These are phyloP conservation scores for Pelagia noctiluca DNA, from an alignment of 30 jellyfish, hydroid and myxozoan species.

Conservation along the genomic window DNA sequence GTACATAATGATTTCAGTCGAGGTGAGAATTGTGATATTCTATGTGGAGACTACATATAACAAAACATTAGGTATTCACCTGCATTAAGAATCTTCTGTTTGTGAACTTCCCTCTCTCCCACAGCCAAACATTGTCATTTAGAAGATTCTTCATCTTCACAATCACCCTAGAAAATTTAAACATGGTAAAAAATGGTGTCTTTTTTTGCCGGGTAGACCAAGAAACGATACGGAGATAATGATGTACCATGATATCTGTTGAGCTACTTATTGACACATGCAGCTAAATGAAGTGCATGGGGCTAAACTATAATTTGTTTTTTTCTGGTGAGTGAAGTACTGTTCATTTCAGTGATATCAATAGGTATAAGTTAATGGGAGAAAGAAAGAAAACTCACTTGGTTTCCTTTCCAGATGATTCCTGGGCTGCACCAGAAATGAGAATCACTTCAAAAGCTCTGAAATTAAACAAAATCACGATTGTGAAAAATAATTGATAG, in stretches of 20 bases:
- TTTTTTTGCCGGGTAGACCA: not conserved
- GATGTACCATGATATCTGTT: no score
- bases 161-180: slow-evolving; percentile 69
- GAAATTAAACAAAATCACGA: no score
- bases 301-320: no score
- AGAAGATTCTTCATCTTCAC: slow-evolving; percentile 95
- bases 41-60: no score
- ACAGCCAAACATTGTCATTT: slow-evolving; percentile 96
- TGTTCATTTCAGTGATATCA: not conserved
- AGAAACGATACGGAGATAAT: no score
- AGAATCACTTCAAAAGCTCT: slow-evolving; percentile 95
- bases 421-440: slow-evolving; percentile 97
- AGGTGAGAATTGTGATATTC: no score
- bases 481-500: no score
- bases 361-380: not conserved
- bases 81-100: slow-evolving; percentile 94
- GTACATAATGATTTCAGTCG: no score
- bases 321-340: not conserved
- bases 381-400: slow-evolving; percentile 38
- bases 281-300: no score
- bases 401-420: slow-evolving; percentile 91
- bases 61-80: slow-evolving; percentile 26
- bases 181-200: not conserved
- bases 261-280: no score
- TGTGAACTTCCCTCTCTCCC: slow-evolving; percentile 98